Evolutionary conservation across 2,797 vertebrate genomes (phyloP).

Genomic region (Pangasius mekongensis): DNA sequence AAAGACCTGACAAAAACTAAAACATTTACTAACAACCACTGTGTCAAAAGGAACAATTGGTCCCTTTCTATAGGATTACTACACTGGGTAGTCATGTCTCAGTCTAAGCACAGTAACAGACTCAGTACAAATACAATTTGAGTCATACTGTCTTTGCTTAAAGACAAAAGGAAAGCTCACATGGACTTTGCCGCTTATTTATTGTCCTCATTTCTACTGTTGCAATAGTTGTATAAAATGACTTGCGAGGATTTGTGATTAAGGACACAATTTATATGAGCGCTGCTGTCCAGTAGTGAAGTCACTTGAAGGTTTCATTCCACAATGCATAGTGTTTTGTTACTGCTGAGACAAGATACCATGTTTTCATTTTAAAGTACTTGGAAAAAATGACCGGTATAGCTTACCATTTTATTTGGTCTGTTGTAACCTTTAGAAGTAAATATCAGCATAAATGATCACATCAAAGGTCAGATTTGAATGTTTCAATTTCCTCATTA

Average conservation of each 20-base stretch:
- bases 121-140: constrained; percentile 21
- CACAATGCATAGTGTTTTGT: neutral
- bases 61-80: constrained; percentile 18
- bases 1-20: constrained; percentile 1
- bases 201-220: neutral
- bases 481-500: neutral
- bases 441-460: neutral
- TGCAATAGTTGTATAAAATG: neutral
- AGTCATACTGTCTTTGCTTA: constrained; percentile 34
- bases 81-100: constrained; percentile 7
- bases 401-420: neutral
- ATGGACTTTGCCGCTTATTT: constrained; percentile 19
- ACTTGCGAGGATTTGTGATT: neutral
- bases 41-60: constrained; percentile 35
- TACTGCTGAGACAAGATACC: neutral
- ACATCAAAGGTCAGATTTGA: neutral
- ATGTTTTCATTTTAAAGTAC: neutral
- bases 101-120: constrained; percentile 28
- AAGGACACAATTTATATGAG: neutral
- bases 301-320: neutral
- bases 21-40: constrained; percentile 36
- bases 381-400: neutral
- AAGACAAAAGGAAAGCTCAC: constrained; percentile 16
- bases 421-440: neutral
- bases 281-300: neutral